These are phyloP conservation scores for Brachionus calyciflorus DNA, from an alignment of 1,140 invertebrate species.

Conservation along the genomic window DNA sequence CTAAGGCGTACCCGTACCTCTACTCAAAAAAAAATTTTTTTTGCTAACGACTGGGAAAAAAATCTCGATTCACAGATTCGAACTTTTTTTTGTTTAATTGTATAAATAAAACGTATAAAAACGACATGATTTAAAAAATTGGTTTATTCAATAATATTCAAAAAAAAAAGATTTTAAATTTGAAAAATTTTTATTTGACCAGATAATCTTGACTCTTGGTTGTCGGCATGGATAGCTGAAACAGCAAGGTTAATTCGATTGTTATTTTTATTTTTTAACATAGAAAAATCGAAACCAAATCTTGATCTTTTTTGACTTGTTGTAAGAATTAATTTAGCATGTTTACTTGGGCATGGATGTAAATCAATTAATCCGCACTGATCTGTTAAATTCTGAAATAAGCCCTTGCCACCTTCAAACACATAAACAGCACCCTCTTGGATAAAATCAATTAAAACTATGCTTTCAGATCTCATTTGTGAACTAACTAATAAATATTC, in stretches of 20 bases:
- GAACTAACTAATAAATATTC: conserved; percentile 52
- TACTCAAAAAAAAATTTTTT: no score
- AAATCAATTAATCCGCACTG: background rate
- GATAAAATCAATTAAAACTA: background rate
- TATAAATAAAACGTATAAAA: no score
- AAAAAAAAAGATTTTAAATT: no score
- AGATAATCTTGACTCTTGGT: background rate
- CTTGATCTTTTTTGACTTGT: conserved; percentile 6
- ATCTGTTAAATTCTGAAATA: conserved; percentile 12
- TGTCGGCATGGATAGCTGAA: background rate
- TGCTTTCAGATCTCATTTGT: conserved; percentile 49
- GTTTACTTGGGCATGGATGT: background rate
- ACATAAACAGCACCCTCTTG: conserved; percentile 37
- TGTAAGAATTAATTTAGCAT: background rate
- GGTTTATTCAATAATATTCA: no score
- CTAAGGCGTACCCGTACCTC: no score
- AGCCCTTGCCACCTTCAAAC: background rate
- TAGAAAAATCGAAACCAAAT: conserved; percentile 34
- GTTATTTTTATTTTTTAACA: background rate
- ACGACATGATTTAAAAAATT: no score
- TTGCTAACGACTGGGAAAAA: no score
- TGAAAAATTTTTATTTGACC: background rate
- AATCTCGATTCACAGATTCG: no score
- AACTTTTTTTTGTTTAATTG: no score
- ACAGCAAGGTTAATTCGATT: background rate